These are phyloP conservation scores for Chaitophorus viminalis DNA, from an alignment of 2,888 invertebrate species.

Conservation along the genomic window DNA sequence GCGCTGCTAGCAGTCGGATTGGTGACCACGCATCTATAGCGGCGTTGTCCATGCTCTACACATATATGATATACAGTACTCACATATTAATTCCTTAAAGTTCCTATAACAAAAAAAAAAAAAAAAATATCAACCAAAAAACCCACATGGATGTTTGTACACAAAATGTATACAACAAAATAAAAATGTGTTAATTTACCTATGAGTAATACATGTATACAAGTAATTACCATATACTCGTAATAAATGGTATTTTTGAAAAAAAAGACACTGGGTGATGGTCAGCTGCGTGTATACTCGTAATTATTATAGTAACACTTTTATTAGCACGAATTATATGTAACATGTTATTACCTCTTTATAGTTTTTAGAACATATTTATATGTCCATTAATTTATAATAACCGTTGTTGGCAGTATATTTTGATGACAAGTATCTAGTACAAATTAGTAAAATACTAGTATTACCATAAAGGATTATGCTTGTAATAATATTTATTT, in stretches of 20 bases:
- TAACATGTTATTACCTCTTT: background rate
- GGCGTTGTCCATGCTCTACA: too few species aligned
- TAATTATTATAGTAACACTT: background rate
- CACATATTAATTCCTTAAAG: too few species aligned
- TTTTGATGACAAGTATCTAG: background rate
- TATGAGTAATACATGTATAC: too few species aligned
- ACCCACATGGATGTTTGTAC: too few species aligned
- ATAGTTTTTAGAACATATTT: background rate
- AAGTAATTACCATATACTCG: too few species aligned
- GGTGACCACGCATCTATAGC: too few species aligned
- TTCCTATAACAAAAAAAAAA: too few species aligned
- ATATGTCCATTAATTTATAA: background rate
- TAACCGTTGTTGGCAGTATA: background rate
- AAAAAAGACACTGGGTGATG: background rate
- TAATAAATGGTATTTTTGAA: background rate
- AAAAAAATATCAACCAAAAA: too few species aligned
- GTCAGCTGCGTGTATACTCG: background rate
- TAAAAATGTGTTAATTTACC: too few species aligned
- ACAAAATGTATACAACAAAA: too few species aligned
- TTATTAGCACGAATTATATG: background rate
- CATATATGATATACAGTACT: too few species aligned
- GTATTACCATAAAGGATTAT: background rate
- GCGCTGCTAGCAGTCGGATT: too few species aligned
- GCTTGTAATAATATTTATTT: background rate
- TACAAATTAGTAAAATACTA: background rate